Evolutionary conservation across 2,113 vertebrate species (phyloP).

Genomic region (Alaudala cheleensis): DNA sequence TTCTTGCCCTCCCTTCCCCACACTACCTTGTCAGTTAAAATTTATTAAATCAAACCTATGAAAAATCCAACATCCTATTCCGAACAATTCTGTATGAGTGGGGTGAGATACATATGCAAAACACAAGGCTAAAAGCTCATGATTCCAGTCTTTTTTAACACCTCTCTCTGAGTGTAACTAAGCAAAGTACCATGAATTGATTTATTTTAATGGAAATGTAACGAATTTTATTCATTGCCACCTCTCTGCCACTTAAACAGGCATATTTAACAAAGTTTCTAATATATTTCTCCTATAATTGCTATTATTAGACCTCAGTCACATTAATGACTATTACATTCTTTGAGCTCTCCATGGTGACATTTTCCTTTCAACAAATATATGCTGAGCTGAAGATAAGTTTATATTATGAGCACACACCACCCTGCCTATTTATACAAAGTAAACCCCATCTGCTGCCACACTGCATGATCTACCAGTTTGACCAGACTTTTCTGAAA

Average conservation of each 20-base stretch:
- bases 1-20: neutral
- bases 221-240: neutral
- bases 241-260: neutral
- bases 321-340: neutral
- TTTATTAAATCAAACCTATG: neutral
- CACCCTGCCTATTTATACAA: neutral
- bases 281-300: neutral
- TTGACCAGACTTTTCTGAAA: neutral
- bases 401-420: neutral
- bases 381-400: neutral
- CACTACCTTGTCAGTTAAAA: neutral
- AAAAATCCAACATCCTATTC: neutral
- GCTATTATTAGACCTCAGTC: neutral
- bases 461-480: neutral
- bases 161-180: neutral
- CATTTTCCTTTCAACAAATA: neutral
- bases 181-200: neutral
- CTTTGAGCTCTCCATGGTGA: neutral
- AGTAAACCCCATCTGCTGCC: constrained; percentile 32
- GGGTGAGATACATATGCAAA: neutral
- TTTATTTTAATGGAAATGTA: neutral
- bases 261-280: neutral
- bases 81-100: neutral
- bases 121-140: neutral
- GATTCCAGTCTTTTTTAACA: neutral